phyloP scores from a whole-genome alignment of 2,888 invertebrate genomes.

The Scaptodrosophila latifasciaeformis region DNA sequence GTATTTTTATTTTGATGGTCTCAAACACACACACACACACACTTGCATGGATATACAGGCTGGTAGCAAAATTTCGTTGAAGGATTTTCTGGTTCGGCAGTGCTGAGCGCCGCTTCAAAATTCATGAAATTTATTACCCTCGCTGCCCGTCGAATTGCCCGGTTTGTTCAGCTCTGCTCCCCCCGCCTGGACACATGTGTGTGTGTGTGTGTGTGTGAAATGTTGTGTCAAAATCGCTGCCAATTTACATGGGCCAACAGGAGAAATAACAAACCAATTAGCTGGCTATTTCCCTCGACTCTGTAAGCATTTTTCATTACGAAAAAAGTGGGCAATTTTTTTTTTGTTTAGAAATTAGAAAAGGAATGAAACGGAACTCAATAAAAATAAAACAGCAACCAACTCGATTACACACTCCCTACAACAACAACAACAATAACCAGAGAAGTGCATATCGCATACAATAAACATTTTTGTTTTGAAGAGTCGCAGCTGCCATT shows the following conservation, averaged over 20 bases:
- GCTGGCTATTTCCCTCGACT: too few species aligned
- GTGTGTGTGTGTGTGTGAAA: slow-evolving; percentile 1
- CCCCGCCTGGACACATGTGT: background rate
- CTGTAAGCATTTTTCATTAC: too few species aligned
- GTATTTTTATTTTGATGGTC: slow-evolving; percentile 48
- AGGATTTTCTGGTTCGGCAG: background rate
- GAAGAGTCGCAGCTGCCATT: slow-evolving; percentile 33
- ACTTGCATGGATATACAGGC: background rate
- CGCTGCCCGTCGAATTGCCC: slow-evolving; percentile 10
- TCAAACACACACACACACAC: background rate
- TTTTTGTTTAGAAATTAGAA: slow-evolving; percentile 39
- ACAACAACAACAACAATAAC: slow-evolving; percentile 14
- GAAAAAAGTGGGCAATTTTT: slow-evolving; percentile 45
- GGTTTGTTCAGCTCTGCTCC: background rate
- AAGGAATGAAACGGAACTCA: too few species aligned
- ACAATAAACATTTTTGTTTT: too few species aligned
- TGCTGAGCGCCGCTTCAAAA: slow-evolving; percentile 29
- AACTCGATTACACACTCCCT: slow-evolving; percentile 10
- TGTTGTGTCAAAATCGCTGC: slow-evolving; percentile 10
- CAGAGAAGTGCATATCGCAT: too few species aligned
- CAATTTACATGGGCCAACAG: background rate
- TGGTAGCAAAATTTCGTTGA: background rate
- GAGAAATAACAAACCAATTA: slow-evolving; percentile 34
- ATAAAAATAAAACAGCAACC: slow-evolving; percentile 20
- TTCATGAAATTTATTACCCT: slow-evolving; percentile 27